phyloP scores from a whole-genome alignment of 2,797 vertebrate genomes.

The Rhyacichthys aspro region DNA sequence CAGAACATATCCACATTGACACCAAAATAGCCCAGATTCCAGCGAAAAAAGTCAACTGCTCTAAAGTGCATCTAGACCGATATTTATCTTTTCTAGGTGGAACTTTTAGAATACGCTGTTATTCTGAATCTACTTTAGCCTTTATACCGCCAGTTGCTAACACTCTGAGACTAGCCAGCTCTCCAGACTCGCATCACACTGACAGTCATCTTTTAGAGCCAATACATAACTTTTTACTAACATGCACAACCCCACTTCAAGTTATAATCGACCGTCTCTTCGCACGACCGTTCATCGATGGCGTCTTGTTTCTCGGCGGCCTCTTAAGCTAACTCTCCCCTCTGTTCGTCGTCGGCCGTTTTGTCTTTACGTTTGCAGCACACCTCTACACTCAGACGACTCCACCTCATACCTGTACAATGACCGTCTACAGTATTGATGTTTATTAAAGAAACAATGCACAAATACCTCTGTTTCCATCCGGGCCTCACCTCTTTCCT shows the following conservation, averaged over 20 bases:
- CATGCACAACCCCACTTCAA: not conserved
- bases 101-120: no score
- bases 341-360: conserved; percentile 37
- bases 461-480: conserved; percentile 69
- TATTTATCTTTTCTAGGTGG: no score
- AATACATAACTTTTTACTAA: not conserved
- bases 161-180: no score
- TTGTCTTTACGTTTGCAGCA: conserved; percentile 43
- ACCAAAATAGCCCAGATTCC: no score
- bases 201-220: no score
- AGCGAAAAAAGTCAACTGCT: no score
- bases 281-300: not conserved
- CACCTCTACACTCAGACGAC: conserved; percentile 60
- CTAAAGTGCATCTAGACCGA: no score
- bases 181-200: no score
- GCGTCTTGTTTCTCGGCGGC: conserved; percentile 1
- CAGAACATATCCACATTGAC: no score
- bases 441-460: conserved; percentile 34
- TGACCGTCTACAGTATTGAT: conserved; percentile 77
- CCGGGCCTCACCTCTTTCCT: no score
- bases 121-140: no score
- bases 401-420: conserved; percentile 69
- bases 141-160: no score
- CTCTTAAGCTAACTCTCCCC: conserved; percentile 18
- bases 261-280: not conserved